phyloP scores from a whole-genome alignment of 1,140 invertebrate species.

The Globodera ellingtonae region DNA sequence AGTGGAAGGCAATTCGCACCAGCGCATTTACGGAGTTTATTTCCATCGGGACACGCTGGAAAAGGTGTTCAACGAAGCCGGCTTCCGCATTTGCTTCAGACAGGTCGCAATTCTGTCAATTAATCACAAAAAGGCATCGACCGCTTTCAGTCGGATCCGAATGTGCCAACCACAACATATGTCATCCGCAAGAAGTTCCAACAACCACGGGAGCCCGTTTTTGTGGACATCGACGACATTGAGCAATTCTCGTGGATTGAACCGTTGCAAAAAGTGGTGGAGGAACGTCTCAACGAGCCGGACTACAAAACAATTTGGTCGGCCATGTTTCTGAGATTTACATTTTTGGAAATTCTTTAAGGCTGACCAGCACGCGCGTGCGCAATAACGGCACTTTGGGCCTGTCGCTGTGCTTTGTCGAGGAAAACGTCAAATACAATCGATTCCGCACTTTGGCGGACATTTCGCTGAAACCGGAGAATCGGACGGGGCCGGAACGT shows the following conservation, averaged over 20 bases:
- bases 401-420: slow-evolving; percentile 81
- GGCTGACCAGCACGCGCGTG: slow-evolving; percentile 71
- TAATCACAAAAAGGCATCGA: not conserved
- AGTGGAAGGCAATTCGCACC: slow-evolving; percentile 25
- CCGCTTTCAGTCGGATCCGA: slow-evolving; percentile 46
- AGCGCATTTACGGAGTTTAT: slow-evolving; percentile 59
- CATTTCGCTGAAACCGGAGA: slow-evolving; percentile 58
- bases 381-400: slow-evolving; percentile 78
- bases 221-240: slow-evolving; percentile 66
- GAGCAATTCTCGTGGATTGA: slow-evolving; percentile 77
- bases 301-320: slow-evolving; percentile 71
- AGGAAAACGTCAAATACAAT: slow-evolving; percentile 62
- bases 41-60: slow-evolving; percentile 61
- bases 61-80: slow-evolving; percentile 66
- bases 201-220: slow-evolving; percentile 53
- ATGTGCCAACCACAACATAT: slow-evolving; percentile 53
- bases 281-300: slow-evolving; percentile 72
- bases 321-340: not conserved
- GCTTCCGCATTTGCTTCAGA: slow-evolving; percentile 61
- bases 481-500: slow-evolving; percentile 67
- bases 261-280: slow-evolving; percentile 65
- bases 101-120: slow-evolving; percentile 36
- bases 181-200: slow-evolving; percentile 53
- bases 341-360: not conserved
- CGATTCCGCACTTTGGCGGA: slow-evolving; percentile 63